Percentiles rank a stretch among this genome's conserved stretches.
Evolutionary conservation across 2,797 vertebrate species (phyloP).

Genomic region (Xiphorhynchus erythropygius): DNA sequence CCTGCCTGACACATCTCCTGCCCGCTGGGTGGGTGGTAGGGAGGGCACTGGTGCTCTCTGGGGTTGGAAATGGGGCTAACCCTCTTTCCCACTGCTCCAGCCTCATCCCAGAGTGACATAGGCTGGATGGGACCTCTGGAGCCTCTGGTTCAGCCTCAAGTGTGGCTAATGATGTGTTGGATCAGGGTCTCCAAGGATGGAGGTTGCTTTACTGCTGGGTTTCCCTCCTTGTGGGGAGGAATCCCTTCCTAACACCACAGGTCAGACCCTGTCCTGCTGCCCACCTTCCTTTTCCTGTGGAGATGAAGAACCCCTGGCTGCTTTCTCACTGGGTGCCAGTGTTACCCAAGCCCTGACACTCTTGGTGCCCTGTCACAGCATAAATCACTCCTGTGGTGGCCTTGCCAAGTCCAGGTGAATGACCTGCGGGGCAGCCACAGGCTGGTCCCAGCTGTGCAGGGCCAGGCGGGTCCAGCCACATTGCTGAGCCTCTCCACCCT

Average conservation of each 20-base stretch:
- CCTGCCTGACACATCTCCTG: not conserved
- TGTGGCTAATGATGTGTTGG: rapidly evolving
- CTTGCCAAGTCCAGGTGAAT: too few species aligned
- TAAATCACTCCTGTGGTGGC: too few species aligned
- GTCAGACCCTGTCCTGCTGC: not conserved
- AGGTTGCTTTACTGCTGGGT: not conserved
- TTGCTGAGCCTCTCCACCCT: not conserved
- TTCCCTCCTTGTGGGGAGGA: not conserved
- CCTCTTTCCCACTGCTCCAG: not conserved
- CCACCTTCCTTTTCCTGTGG: rapidly evolving
- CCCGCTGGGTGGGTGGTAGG: not conserved
- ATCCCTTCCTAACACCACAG: not conserved
- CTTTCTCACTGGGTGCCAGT: too few species aligned
- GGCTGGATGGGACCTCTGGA: not conserved
- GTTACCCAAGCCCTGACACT: too few species aligned
- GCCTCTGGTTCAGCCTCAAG: not conserved
- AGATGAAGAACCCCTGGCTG: not conserved
- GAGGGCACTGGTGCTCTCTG: not conserved
- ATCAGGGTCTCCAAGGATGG: not conserved
- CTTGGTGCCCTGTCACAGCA: too few species aligned
- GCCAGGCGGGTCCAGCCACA: too few species aligned
- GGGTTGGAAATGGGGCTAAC: not conserved
- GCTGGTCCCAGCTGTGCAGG: too few species aligned
- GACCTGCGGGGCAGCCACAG: too few species aligned
- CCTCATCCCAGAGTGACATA: not conserved